Percentiles rank a stretch among this genome's conserved stretches.
Evolutionary conservation across 2,113 vertebrate species (phyloP).

Genomic region (Ginglymostoma cirratum): DNA sequence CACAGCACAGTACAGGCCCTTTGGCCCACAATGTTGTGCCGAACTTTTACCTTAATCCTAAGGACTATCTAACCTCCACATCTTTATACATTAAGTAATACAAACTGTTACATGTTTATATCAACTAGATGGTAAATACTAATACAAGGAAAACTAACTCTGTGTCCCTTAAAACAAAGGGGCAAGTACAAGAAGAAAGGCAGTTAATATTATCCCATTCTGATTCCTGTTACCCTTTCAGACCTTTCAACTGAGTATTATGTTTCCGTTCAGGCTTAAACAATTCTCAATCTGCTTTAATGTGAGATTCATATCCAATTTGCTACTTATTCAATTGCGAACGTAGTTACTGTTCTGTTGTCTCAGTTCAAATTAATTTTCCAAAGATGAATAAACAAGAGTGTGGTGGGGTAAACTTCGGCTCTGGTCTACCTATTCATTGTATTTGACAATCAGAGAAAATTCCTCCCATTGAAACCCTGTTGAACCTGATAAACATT

Average conservation of each 20-base stretch:
- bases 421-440: neutral
- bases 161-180: neutral
- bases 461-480: neutral
- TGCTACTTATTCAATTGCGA: neutral
- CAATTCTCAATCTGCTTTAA: too few relatives aligned
- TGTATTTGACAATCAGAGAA: neutral
- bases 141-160: too few relatives aligned
- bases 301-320: neutral
- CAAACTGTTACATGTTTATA: too few relatives aligned
- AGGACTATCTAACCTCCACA: too few relatives aligned
- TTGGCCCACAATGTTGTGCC: too few relatives aligned
- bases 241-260: neutral
- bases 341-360: neutral
- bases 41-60: too few relatives aligned
- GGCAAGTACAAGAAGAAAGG: neutral
- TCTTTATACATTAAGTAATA: too few relatives aligned
- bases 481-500: neutral
- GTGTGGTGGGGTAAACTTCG: neutral
- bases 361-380: neutral
- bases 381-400: neutral
- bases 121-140: too few relatives aligned
- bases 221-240: neutral
- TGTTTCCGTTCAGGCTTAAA: neutral
- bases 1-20: too few relatives aligned
- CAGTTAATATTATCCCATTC: neutral